These are phyloP conservation scores for Gallinago media DNA, from an alignment of 2,113 vertebrate genomes.

Conservation along the genomic window DNA sequence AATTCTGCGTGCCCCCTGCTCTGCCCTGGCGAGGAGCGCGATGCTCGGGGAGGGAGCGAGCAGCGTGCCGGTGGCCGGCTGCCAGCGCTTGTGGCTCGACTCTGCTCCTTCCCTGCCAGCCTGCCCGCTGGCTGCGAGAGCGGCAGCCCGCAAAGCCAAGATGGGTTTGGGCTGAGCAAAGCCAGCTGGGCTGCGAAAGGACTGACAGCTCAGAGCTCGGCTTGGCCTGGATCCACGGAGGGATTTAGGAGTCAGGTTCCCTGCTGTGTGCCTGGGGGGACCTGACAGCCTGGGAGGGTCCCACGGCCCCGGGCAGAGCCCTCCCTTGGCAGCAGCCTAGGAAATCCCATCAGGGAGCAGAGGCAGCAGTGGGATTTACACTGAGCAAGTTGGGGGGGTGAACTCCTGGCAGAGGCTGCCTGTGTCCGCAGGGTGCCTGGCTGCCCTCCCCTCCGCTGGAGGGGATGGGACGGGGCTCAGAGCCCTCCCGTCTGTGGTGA, in stretches of 20 bases:
- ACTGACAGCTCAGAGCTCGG: not conserved
- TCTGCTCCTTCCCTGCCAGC: not conserved
- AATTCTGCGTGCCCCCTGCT: not conserved
- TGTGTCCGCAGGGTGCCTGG: not conserved
- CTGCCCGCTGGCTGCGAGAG: not conserved
- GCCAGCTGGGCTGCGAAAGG: not conserved
- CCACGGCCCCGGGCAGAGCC: not conserved
- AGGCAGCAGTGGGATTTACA: not conserved
- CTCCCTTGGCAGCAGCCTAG: conserved; percentile 18
- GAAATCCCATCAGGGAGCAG: not conserved
- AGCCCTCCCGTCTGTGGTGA: not conserved
- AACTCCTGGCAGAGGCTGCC: not conserved
- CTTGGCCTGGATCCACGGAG: not conserved
- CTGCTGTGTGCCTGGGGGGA: not conserved
- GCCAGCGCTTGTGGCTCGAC: not conserved
- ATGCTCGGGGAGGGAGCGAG: not conserved
- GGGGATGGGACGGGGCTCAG: not conserved
- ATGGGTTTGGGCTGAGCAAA: not conserved
- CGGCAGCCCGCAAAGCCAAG: not conserved
- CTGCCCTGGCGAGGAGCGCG: not conserved
- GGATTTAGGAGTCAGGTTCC: not conserved
- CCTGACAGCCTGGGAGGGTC: not conserved
- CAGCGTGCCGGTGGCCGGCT: rapidly evolving
- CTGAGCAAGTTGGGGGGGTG: not conserved
- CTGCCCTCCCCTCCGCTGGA: not conserved